These are phyloP conservation scores for Zophobas atratus DNA, from an alignment of 1,140 invertebrate genomes.

Conservation along the genomic window DNA sequence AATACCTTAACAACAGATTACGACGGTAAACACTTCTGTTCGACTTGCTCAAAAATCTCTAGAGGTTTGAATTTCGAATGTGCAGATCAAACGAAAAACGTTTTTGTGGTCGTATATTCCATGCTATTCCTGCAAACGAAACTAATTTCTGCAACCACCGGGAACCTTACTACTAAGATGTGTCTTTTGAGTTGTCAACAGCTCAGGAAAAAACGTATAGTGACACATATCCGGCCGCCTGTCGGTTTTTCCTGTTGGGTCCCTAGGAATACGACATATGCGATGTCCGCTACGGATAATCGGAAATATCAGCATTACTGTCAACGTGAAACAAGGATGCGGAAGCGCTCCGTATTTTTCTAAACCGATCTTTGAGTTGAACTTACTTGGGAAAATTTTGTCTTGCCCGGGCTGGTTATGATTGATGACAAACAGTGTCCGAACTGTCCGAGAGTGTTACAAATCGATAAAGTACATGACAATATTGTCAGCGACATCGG, in stretches of 20 bases:
- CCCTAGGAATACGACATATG: background rate
- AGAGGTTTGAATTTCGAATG: too few relatives aligned
- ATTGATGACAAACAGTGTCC: constrained; percentile 6
- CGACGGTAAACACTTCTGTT: too few relatives aligned
- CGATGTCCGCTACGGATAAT: constrained; percentile 13
- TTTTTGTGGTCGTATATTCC: too few relatives aligned
- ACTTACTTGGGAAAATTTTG: background rate
- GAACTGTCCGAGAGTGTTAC: background rate
- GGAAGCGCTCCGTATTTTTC: background rate
- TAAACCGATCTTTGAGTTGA: constrained; percentile 1
- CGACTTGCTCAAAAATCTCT: too few relatives aligned
- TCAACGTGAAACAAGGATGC: constrained; percentile 5
- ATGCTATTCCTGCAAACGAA: too few relatives aligned
- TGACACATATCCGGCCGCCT: constrained; percentile 19
- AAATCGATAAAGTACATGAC: constrained; percentile 8
- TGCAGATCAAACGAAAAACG: too few relatives aligned
- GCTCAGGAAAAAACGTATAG: constrained; percentile 1
- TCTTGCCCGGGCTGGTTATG: background rate
- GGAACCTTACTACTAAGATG: too few relatives aligned
- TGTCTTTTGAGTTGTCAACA: background rate
- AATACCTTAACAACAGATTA: too few relatives aligned
- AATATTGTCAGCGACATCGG: constrained; percentile 6
- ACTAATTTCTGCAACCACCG: too few relatives aligned
- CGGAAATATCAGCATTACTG: constrained; percentile 22
- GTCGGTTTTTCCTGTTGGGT: constrained; percentile 21